Percentiles rank a stretch among this genome's conserved stretches.
Conservation (phyloP, 1,140 invertebrate species). For the Melitaea cinxia region DNA sequence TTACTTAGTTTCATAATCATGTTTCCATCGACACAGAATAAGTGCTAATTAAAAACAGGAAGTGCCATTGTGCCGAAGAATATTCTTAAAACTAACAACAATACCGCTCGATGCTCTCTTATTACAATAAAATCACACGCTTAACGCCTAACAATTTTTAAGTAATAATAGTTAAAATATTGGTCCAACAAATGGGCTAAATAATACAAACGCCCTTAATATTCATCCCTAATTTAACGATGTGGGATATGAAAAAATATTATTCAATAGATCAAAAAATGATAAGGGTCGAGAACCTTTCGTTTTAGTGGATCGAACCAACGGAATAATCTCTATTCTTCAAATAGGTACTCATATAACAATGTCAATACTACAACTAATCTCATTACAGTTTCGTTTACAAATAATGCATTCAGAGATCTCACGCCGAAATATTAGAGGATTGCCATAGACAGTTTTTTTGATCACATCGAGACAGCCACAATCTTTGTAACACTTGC, state of each 20-base stretch:
- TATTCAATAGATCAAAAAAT: conserved; percentile 81
- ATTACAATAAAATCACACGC: conserved; percentile 81
- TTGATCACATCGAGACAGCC: conserved; percentile 74
- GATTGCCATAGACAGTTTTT: conserved; percentile 55
- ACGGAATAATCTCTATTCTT: conserved; percentile 77
- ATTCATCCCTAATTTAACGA: conserved; percentile 81
- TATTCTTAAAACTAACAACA: conserved; percentile 80
- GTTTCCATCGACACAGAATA: conserved; percentile 81
- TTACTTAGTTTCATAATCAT: conserved; percentile 80
- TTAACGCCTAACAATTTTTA: conserved; percentile 82
- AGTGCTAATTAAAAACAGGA: conserved; percentile 82
- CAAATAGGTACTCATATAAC: conserved; percentile 78
- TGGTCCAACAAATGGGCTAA: conserved; percentile 82
- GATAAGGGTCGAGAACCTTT: conserved; percentile 78
- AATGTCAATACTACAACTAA: conserved; percentile 81
- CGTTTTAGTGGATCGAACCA: conserved; percentile 67
- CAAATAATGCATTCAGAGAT: conserved; percentile 73
- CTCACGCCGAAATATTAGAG: conserved; percentile 60
- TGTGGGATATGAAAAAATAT: conserved; percentile 81
- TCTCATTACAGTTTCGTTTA: conserved; percentile 79
- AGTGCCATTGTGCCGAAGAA: conserved; percentile 81
- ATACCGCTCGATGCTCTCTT: conserved; percentile 79
- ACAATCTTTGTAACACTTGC: conserved; percentile 62
- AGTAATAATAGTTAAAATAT: conserved; percentile 82
- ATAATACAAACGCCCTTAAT: conserved; percentile 82